Conservation (phyloP, 1,140 invertebrate genomes). For the Scylla paramamosain region DNA sequence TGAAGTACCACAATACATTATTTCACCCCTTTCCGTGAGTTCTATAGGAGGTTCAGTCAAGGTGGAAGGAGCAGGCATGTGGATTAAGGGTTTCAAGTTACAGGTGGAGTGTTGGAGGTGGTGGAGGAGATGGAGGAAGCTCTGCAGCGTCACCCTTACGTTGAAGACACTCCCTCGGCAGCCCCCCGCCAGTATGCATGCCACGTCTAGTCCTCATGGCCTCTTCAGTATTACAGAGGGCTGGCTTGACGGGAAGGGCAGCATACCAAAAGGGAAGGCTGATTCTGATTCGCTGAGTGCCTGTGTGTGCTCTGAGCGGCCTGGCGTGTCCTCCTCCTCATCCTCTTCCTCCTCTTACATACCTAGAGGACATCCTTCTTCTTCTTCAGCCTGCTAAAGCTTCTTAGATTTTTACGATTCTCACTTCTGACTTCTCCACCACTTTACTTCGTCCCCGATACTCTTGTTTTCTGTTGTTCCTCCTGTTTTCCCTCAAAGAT, state of each 20-base stretch:
- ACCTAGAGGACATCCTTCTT: too few species aligned
- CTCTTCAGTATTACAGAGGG: not conserved
- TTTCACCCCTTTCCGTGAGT: too few species aligned
- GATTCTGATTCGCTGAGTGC: too few species aligned
- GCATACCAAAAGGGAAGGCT: not conserved
- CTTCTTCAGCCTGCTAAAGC: too few species aligned
- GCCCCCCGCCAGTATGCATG: not conserved
- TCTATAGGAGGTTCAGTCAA: too few species aligned
- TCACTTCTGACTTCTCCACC: not conserved
- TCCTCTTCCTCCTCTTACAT: too few species aligned
- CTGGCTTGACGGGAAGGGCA: not conserved
- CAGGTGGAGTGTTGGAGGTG: not conserved
- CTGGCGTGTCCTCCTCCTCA: too few species aligned
- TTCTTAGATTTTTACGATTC: not conserved
- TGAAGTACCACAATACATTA: too few species aligned
- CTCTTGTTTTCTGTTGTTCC: not conserved
- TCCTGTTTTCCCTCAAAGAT: not conserved
- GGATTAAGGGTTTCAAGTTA: not conserved
- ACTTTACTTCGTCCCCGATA: not conserved
- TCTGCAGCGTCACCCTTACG: not conserved
- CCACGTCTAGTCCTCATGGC: not conserved
- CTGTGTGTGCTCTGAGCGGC: too few species aligned
- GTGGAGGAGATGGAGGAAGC: not conserved
- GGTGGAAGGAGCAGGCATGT: too few species aligned
- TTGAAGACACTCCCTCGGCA: too few species aligned